phyloP scores from a whole-genome alignment of 2,888 invertebrate genomes.

The Kryphioiulus occultus region DNA sequence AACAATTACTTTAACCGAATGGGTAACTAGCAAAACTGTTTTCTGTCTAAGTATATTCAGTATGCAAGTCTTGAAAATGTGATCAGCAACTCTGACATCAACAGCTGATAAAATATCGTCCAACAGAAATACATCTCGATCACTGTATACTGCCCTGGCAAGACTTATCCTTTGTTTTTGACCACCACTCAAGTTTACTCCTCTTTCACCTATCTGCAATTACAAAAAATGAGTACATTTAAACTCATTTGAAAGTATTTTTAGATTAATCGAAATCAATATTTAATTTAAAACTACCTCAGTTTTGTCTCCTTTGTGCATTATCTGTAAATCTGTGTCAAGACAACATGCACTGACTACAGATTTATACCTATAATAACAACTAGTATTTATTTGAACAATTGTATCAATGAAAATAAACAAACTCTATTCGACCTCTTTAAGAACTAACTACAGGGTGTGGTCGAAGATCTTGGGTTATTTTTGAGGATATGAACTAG shows the following conservation, averaged over 20 bases:
- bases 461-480: too few species aligned
- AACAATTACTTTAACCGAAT: too few species aligned
- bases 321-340: conserved; percentile 11
- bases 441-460: too few species aligned
- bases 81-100: conserved; percentile 64
- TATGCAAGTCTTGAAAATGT: too few species aligned
- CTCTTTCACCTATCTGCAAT: conserved; percentile 61
- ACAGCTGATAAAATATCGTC: conserved; percentile 69
- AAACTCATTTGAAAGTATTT: too few species aligned
- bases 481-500: too few species aligned
- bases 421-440: too few species aligned
- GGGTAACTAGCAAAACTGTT: too few species aligned
- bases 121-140: conserved; percentile 64
- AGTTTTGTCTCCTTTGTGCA: conserved; percentile 16
- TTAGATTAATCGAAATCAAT: background rate
- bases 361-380: too few species aligned
- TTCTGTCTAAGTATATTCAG: too few species aligned
- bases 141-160: conserved; percentile 63
- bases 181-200: conserved; percentile 73
- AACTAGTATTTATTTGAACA: too few species aligned
- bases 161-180: conserved; percentile 64
- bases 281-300: background rate
- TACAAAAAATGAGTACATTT: conserved; percentile 58
- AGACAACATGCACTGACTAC: background rate
- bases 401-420: too few species aligned